Evolutionary conservation across 2,888 invertebrate genomes (phyloP).

Genomic region (Bombylius discolor): DNA sequence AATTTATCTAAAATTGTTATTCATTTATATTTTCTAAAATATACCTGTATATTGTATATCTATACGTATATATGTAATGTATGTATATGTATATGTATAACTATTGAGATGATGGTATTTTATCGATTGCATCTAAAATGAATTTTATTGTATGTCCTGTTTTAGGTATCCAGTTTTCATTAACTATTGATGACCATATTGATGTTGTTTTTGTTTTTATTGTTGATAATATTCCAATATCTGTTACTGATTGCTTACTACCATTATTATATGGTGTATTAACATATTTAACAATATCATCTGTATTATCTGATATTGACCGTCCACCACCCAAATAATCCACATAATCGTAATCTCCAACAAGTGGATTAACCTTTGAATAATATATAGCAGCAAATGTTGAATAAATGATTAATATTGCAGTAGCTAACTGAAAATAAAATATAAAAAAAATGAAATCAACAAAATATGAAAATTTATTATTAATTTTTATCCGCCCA

Average conservation of each 20-base stretch:
- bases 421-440: constrained; percentile 56
- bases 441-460: not conserved
- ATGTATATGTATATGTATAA: no score
- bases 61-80: no score
- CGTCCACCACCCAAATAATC: constrained; percentile 57
- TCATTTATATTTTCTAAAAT: no score
- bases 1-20: no score
- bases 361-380: constrained; percentile 72
- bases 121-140: constrained; percentile 34
- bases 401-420: constrained; percentile 66
- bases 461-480: not conserved
- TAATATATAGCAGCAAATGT: constrained; percentile 78
- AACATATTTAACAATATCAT: constrained; percentile 32
- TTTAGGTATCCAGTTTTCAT: constrained; percentile 27
- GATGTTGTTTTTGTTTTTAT: constrained; percentile 2
- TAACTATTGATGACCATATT: constrained; percentile 11
- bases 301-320: constrained; percentile 36
- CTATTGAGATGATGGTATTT: constrained; percentile 18
- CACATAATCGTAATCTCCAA: constrained; percentile 65
- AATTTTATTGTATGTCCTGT: constrained; percentile 31
- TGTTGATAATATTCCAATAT: not conserved
- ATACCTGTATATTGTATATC: no score
- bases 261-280: constrained; percentile 15
- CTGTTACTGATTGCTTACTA: not conserved
- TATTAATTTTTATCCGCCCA: not conserved